Base-by-base conservation (phyloP, 2,888 invertebrate species). In the Sinelater perroti region DNA sequence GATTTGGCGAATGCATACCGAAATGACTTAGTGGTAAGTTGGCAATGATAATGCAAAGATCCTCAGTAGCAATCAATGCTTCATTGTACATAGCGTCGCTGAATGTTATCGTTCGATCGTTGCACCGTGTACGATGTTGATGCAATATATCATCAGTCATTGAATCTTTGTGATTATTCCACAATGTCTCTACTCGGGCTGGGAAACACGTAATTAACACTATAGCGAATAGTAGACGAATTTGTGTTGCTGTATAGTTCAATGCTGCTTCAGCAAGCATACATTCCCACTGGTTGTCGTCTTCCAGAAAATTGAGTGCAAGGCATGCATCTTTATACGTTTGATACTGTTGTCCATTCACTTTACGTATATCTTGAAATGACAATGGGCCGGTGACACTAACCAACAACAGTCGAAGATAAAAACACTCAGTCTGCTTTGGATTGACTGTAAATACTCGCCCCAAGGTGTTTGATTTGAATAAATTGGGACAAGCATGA, bases 401-500 rank as follows among this genome's bases (percentile, higher is more conserved):
- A 4, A 66, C 56, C 46, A 74, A 54, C 42, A 74, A 42, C 56
- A 75, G 56, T 5, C 71, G 65, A 52, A 75, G 64, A 65, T 67
- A 72, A 58, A 65, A 73, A 46, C 72, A 72, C 62, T 72, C 70
- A 28, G 31, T 24, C 20, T 73, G 59, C 10, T 52, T 72, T 26
- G 70, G 70, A 67, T 70, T 65, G 17, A 72, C 71, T 31, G 68
- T 67, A 49, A 71, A 72, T 1, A 74, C 11, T 11, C 69, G 62
- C 20, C 70, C 71, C 13, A 71, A 38, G 13, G 70, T 59, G 56
- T 70, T 60, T 13, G 57, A 57, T 4, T 52, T 42, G 55, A 28
- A 42, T 33, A 67, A 33, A 54, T 60, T 47, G 1, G 63, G 54
- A 42, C 62, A 40, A 13, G 47, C 66, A 26, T 52, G 31, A 64